phyloP scores from a whole-genome alignment of 1,140 invertebrate species.

The Drosophila sproati region DNA sequence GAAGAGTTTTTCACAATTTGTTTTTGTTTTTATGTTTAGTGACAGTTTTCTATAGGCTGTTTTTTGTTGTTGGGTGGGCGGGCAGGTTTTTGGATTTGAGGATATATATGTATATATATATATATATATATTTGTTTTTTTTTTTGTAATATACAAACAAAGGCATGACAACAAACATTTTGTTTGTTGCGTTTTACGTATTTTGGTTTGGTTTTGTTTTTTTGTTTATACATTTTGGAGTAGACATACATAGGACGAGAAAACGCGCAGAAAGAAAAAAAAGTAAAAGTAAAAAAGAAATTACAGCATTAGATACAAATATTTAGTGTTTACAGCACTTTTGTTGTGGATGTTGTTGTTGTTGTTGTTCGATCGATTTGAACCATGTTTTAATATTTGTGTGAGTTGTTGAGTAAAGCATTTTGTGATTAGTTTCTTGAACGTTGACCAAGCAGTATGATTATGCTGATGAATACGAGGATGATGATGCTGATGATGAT shows the following conservation, averaged over 20 bases:
- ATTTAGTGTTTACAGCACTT: slow-evolving; percentile 55
- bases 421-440: slow-evolving; percentile 25
- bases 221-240: slow-evolving; percentile 51
- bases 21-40: slow-evolving; percentile 52
- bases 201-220: slow-evolving; percentile 7
- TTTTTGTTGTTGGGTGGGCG: slow-evolving; percentile 47
- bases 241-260: slow-evolving; percentile 65
- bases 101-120: slow-evolving; percentile 34
- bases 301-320: slow-evolving; percentile 82
- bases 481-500: slow-evolving; percentile 15
- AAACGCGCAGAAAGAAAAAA: slow-evolving; percentile 78
- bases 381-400: slow-evolving; percentile 28
- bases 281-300: slow-evolving; percentile 79
- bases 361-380: not conserved
- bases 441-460: slow-evolving; percentile 33
- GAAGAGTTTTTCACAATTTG: slow-evolving; percentile 60
- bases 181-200: slow-evolving; percentile 22
- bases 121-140: slow-evolving; percentile 47
- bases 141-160: slow-evolving; percentile 72
- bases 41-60: slow-evolving; percentile 72
- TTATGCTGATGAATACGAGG: slow-evolving; percentile 14
- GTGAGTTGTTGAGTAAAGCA: slow-evolving; percentile 1
- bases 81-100: slow-evolving; percentile 24
- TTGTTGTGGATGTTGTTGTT: slow-evolving; percentile 10
- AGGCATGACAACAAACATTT: slow-evolving; percentile 63